Evolutionary conservation across 2,113 vertebrate species (phyloP).

Genomic region (Lophochroa leadbeateri): DNA sequence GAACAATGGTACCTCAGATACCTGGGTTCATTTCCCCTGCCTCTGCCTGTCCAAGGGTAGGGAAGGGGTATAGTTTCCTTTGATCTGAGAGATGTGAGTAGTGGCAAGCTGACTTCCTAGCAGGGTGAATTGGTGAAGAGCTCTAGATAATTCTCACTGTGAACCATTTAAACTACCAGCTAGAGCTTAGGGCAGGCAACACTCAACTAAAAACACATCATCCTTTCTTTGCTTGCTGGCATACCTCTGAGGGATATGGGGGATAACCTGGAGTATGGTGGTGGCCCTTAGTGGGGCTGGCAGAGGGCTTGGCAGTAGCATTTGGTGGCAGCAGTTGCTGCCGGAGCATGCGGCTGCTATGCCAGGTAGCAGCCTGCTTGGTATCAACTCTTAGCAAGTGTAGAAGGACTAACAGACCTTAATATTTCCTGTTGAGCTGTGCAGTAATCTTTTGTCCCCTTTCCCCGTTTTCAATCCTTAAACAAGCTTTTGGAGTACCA

Average conservation of each 20-base stretch:
- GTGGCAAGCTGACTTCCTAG: not conserved
- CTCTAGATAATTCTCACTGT: not conserved
- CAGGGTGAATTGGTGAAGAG: not conserved
- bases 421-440: not conserved
- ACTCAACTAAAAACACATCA: fast-evolving
- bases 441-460: not conserved
- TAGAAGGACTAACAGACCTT: not conserved
- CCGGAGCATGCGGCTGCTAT: not conserved
- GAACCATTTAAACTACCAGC: not conserved
- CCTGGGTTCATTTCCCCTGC: not conserved
- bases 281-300: not conserved
- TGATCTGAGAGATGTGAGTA: not conserved
- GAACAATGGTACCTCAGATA: not conserved
- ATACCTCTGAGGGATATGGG: not conserved
- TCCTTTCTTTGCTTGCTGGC: not conserved
- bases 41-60: not conserved
- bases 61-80: not conserved
- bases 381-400: not conserved
- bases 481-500: not conserved
- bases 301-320: not conserved
- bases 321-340: not conserved
- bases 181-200: not conserved
- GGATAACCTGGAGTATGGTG: not conserved
- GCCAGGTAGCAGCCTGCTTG: not conserved
- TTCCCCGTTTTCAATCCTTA: not conserved